These are phyloP conservation scores for Eulemur albifrons DNA, from an alignment of 2,797 vertebrate genomes.

Conservation along the genomic window DNA sequence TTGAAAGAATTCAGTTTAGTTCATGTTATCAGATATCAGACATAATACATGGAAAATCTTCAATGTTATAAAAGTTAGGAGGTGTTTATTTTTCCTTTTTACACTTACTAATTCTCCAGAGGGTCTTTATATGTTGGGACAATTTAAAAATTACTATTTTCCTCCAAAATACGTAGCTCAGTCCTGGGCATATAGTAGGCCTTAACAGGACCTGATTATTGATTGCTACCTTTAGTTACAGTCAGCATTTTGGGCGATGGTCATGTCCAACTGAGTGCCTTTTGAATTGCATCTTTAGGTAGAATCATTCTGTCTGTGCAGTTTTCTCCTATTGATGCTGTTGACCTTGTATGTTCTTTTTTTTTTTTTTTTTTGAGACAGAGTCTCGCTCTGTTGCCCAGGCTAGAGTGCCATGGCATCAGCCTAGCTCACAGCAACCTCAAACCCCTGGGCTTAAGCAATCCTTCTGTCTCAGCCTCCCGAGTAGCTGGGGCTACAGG, in stretches of 20 bases:
- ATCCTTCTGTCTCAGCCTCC: too few relatives aligned
- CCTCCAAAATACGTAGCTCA: neutral
- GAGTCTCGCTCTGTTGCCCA: too few relatives aligned
- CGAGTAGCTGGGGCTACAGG: too few relatives aligned
- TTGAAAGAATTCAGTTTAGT: neutral
- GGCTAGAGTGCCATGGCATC: too few relatives aligned
- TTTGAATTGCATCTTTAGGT: too few relatives aligned
- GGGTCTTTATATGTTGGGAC: neutral
- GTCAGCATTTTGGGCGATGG: neutral
- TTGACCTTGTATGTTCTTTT: neutral
- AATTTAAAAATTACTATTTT: neutral
- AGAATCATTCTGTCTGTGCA: accelerated
- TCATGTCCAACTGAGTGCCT: neutral
- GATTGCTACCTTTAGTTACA: neutral
- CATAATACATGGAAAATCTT: neutral
- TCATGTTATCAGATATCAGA: neutral
- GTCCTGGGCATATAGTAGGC: neutral
- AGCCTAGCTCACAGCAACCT: too few relatives aligned
- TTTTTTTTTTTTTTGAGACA: neutral
- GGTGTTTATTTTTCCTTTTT: neutral
- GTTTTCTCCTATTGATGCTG: neutral
- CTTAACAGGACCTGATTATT: neutral
- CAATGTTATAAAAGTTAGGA: neutral
- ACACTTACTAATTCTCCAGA: neutral
- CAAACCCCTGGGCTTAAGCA: too few relatives aligned